These are phyloP conservation scores for Acleris literana DNA, from an alignment of 2,888 invertebrate genomes.

Conservation along the genomic window DNA sequence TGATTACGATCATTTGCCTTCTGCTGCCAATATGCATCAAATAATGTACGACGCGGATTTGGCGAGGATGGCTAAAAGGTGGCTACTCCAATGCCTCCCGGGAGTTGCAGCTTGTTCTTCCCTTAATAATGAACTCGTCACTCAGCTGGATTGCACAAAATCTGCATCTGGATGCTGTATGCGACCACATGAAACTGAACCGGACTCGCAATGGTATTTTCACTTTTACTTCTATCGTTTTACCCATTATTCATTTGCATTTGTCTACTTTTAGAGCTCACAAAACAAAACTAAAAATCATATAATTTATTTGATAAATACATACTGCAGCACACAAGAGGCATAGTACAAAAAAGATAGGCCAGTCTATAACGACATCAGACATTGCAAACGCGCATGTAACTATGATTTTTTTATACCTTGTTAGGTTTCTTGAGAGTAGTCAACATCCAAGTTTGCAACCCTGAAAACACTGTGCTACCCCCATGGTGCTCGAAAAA, in stretches of 20 bases:
- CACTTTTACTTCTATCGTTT: not conserved
- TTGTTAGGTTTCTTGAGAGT: no score
- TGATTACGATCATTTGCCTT: constrained; percentile 63
- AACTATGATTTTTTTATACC: no score
- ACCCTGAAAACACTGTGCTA: no score
- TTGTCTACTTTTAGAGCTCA: constrained; percentile 3
- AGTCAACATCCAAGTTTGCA: no score
- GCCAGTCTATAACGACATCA: no score
- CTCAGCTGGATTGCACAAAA: constrained; percentile 73
- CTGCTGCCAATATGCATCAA: constrained; percentile 73
- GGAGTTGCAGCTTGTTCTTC: constrained; percentile 71
- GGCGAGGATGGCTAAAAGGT: constrained; percentile 64
- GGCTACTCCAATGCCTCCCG: constrained; percentile 73
- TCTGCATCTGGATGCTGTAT: constrained; percentile 62
- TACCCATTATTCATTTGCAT: constrained; percentile 4
- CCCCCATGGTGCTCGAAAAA: no score
- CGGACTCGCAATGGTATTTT: constrained; percentile 54
- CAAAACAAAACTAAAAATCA: no score
- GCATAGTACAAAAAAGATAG: no score
- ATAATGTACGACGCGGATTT: constrained; percentile 70
- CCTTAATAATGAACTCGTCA: constrained; percentile 60
- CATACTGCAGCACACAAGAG: no score
- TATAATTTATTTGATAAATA: no score
- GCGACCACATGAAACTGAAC: constrained; percentile 41
- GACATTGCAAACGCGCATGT: no score